Evolutionary conservation across 2,113 vertebrate genomes (phyloP).

Genomic region (Coptodon rendalli): DNA sequence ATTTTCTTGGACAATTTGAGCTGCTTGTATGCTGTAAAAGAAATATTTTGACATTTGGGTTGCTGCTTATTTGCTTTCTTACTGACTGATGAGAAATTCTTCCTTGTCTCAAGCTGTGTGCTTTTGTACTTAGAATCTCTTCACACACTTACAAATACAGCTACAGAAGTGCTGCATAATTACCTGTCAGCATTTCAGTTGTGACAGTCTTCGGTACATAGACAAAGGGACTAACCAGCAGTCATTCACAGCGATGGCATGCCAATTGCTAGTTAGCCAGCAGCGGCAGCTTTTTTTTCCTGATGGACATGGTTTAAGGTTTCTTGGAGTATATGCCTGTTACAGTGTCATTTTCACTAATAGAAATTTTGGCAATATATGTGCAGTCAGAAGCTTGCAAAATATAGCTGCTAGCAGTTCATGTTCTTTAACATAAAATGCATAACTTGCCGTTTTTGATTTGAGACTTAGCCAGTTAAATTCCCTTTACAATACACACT

Average conservation of each 20-base stretch:
- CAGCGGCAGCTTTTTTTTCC: background rate
- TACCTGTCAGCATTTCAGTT: background rate
- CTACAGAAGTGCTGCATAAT: rapidly evolving
- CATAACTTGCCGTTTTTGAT: rapidly evolving
- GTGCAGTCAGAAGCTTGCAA: background rate
- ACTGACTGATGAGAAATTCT: background rate
- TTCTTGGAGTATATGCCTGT: background rate
- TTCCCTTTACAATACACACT: background rate
- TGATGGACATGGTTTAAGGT: background rate
- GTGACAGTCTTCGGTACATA: rapidly evolving
- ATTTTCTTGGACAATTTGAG: background rate
- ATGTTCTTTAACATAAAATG: background rate
- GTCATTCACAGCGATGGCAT: background rate
- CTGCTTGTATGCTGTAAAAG: background rate
- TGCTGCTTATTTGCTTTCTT: background rate
- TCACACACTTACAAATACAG: background rate
- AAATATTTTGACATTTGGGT: background rate
- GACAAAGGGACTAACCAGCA: background rate
- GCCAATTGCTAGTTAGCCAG: background rate
- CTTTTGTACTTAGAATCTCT: background rate
- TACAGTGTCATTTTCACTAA: rapidly evolving
- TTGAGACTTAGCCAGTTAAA: background rate
- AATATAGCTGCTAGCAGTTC: background rate
- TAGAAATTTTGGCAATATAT: background rate
- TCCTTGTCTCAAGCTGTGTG: background rate